Evolutionary conservation across 1,140 invertebrate species (phyloP).

Genomic region (Drosophila nigrodunni): DNA sequence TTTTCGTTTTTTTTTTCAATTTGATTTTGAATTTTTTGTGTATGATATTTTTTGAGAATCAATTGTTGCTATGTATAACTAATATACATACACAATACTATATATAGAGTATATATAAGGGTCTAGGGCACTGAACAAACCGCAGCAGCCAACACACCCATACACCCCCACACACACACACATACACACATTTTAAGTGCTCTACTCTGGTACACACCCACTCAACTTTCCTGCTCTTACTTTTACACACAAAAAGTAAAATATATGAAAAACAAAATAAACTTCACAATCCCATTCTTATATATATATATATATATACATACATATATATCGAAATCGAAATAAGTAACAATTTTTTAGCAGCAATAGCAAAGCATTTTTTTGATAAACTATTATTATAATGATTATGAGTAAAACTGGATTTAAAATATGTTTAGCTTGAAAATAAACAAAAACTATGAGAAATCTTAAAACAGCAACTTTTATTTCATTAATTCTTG

Average conservation of each 20-base stretch:
- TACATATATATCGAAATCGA: conserved; percentile 53
- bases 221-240: conserved; percentile 20
- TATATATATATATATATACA: conserved; percentile 41
- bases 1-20: neutral
- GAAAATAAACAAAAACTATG: conserved; percentile 67
- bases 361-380: conserved; percentile 64
- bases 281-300: conserved; percentile 23
- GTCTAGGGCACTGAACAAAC: conserved; percentile 33
- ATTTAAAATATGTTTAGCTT: conserved; percentile 72
- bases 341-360: conserved; percentile 56
- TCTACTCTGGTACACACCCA: neutral
- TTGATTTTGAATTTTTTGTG: conserved; percentile 1
- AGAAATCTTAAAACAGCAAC: conserved; percentile 38
- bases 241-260: conserved; percentile 8
- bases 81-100: conserved; percentile 10
- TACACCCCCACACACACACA: conserved; percentile 8
- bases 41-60: conserved; percentile 26
- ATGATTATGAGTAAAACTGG: conserved; percentile 68
- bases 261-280: neutral
- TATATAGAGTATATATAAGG: conserved; percentile 36
- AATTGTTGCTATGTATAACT: conserved; percentile 46
- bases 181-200: neutral
- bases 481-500: neutral
- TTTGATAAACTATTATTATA: conserved; percentile 66
- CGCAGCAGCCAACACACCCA: conserved; percentile 15